Percentiles rank a stretch among this genome's conserved stretches.
Conservation (phyloP, 1,140 invertebrate genomes). For the Pygmarrhopalites habei region DNA sequence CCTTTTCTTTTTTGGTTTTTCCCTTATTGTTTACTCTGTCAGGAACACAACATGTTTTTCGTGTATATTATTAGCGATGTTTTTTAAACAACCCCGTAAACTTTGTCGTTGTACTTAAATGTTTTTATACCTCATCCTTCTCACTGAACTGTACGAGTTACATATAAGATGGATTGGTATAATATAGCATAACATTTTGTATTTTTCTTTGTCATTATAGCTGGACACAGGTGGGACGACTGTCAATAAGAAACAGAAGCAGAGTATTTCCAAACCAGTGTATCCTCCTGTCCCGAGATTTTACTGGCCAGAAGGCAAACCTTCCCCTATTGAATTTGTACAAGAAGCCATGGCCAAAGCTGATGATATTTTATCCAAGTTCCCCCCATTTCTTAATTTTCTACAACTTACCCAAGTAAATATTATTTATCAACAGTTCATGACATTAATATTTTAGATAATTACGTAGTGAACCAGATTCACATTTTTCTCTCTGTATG, state of each 20-base stretch:
- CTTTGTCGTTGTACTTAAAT: too few relatives aligned
- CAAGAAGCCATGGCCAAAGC: slow-evolving; percentile 25
- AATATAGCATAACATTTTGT: too few relatives aligned
- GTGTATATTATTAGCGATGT: too few relatives aligned
- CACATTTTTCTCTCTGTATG: slow-evolving; percentile 12
- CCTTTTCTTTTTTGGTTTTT: too few relatives aligned
- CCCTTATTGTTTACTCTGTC: too few relatives aligned
- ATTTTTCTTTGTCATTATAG: too few relatives aligned
- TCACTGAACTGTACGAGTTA: too few relatives aligned
- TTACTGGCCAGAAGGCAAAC: slow-evolving; percentile 34
- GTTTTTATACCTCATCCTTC: too few relatives aligned
- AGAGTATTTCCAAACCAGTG: neutral
- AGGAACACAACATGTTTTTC: too few relatives aligned
- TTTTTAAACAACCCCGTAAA: too few relatives aligned
- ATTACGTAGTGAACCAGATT: neutral
- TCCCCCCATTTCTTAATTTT: slow-evolving; percentile 16
- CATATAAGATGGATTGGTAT: too few relatives aligned
- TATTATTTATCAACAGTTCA: neutral
- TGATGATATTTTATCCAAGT: slow-evolving; percentile 20
- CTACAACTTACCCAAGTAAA: slow-evolving; percentile 25
- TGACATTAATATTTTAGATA: neutral
- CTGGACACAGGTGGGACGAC: slow-evolving; percentile 12
- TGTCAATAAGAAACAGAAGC: neutral
- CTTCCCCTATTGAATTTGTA: neutral
- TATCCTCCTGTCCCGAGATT: slow-evolving; percentile 28